phyloP scores from a whole-genome alignment of 2,888 invertebrate genomes.

The Eupeodes luniger region DNA sequence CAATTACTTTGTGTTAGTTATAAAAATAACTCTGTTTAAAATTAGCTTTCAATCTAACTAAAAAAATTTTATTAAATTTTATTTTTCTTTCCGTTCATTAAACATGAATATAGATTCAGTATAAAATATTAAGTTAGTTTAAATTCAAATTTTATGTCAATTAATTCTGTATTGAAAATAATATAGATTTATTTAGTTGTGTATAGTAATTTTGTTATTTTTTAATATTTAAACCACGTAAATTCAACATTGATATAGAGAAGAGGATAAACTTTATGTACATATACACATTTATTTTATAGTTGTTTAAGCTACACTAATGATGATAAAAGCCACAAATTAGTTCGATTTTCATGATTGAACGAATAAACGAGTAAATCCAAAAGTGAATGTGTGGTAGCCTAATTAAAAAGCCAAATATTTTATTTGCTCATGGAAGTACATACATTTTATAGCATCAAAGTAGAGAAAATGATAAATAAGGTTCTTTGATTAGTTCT shows the following conservation, averaged over 20 bases:
- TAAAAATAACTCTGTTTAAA: no score
- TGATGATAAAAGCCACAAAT: slow-evolving; percentile 24
- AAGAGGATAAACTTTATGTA: neutral
- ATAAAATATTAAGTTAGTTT: neutral
- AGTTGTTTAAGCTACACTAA: slow-evolving; percentile 5
- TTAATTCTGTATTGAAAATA: neutral
- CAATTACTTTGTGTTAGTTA: no score
- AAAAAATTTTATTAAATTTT: no score
- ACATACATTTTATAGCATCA: neutral
- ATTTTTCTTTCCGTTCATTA: no score
- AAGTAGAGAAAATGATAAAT: slow-evolving; percentile 2
- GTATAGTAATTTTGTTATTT: neutral
- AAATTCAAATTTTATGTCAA: neutral
- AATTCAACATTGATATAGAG: neutral
- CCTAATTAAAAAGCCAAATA: slow-evolving; percentile 4
- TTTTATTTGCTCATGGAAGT: neutral
- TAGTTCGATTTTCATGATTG: slow-evolving; percentile 35
- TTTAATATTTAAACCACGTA: neutral
- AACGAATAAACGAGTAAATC: slow-evolving; percentile 8
- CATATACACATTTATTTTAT: no score
- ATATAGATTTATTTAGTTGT: neutral
- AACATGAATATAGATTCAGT: neutral
- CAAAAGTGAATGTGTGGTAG: slow-evolving; percentile 10
- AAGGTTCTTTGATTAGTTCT: neutral
- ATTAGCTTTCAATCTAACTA: no score